A percentile compares a stretch with the other conserved stretches of the same genome.
Conservation (phyloP, 2,888 invertebrate species). For the Oconnorella tubifera region DNA sequence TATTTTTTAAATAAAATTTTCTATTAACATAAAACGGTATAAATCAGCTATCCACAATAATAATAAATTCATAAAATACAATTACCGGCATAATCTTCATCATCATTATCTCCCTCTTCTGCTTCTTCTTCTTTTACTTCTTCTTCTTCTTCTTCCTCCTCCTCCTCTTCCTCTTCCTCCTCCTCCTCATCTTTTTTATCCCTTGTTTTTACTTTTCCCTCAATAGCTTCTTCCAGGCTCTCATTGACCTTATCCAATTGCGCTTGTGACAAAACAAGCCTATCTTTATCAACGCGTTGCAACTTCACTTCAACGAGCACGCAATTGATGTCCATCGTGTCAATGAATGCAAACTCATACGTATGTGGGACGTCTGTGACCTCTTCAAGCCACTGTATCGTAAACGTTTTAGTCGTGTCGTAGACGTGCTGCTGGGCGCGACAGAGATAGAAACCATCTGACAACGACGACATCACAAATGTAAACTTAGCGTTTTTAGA, state of each 20-base stretch:
- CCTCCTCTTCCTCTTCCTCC: constrained; percentile 5
- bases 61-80: too few relatives aligned
- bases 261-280: neutral
- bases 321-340: constrained; percentile 14
- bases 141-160: neutral
- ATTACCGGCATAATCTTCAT: too few relatives aligned
- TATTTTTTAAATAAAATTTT: too few relatives aligned
- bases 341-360: constrained; percentile 18
- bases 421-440: constrained; percentile 27
- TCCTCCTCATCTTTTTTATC: neutral
- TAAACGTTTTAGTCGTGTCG: constrained; percentile 18
- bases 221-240: constrained; percentile 6
- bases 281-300: constrained; percentile 3
- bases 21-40: too few relatives aligned
- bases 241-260: constrained; percentile 10
- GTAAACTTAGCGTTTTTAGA: neutral
- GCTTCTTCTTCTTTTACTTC: constrained; percentile 9
- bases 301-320: constrained; percentile 12
- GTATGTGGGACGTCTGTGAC: neutral
- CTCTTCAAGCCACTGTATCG: constrained; percentile 30
- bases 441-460: constrained; percentile 32
- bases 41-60: too few relatives aligned
- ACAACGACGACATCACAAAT: too few relatives aligned
- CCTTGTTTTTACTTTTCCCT: constrained; percentile 3
- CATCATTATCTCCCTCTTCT: constrained; percentile 4